Conservation (phyloP, 2,888 invertebrate genomes). For the Pandemis heparana region DNA sequence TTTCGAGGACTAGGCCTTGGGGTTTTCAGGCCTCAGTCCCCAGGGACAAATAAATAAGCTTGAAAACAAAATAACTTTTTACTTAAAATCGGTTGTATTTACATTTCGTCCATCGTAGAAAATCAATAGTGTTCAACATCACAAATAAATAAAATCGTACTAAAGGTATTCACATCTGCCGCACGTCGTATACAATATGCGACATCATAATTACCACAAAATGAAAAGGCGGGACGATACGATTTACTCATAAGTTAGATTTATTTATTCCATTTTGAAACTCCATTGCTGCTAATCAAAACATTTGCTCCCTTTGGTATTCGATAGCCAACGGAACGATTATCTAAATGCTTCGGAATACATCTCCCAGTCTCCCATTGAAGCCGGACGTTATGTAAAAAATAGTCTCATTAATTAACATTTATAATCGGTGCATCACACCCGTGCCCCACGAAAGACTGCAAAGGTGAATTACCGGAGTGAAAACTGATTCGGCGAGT, state of each 20-base stretch:
- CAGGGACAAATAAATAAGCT: conserved; percentile 79
- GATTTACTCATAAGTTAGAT: conserved; percentile 73
- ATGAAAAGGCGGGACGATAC: conserved; percentile 79
- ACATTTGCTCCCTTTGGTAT: conserved; percentile 74
- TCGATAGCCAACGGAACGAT: conserved; percentile 68
- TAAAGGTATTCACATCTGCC: conserved; percentile 81
- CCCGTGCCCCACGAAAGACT: conserved; percentile 66
- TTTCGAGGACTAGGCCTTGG: conserved; percentile 46
- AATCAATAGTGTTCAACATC: conserved; percentile 85
- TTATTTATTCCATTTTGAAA: conserved; percentile 70
- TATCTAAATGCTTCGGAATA: conserved; percentile 71
- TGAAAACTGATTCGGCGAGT: conserved; percentile 68
- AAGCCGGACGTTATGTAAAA: conserved; percentile 55
- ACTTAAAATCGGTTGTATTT: conserved; percentile 86
- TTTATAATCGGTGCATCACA: conserved; percentile 49
- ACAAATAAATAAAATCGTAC: conserved; percentile 86
- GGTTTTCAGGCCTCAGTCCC: conserved; percentile 43
- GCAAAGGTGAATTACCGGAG: conserved; percentile 56
- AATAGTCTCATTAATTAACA: conserved; percentile 50
- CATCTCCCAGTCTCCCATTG: conserved; percentile 57
- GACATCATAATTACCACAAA: conserved; percentile 80
- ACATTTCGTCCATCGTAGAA: conserved; percentile 85
- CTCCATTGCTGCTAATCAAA: conserved; percentile 67
- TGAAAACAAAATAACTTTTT: conserved; percentile 84
- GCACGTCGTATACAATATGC: conserved; percentile 80